Evolutionary conservation across 2,888 invertebrate genomes (phyloP), one percentile per base, ranked within the genome.

Genomic region (Dorcus hopei): DNA sequence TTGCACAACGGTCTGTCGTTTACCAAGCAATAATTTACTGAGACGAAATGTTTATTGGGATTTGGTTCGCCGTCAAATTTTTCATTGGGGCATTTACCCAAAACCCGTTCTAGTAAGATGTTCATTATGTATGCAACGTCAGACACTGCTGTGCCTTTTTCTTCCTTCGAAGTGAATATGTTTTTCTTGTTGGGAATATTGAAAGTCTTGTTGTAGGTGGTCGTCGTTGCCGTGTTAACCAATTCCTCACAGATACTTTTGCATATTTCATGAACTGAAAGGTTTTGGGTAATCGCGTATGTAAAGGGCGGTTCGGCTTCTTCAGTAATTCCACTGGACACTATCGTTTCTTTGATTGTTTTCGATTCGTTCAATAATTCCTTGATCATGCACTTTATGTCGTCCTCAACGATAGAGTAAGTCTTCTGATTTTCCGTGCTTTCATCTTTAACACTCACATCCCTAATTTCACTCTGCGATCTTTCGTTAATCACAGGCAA

Each of bases 381-480:
- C 38, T 56, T 56, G 39, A 60, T 60, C 60, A 60, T 60, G 9
- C 45, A 11, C 38, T 60, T 60, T 38, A 60, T 57, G 42, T 60
- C 60, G 9, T 38, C 45, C 26, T 60, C 60, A 8, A 45, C 53
- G 19, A 57, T 49, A 8, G 60, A 49, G 38, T 60, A 60, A 2
- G 57, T 51, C 43, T 19, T 52, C n/a, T 39, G 41, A 11, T 52
- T 42, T 40, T 9, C 39, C 8, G 49, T 14, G 38, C 19, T 14
- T 47, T n/a, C n/a, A 23, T 47, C 33, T 47, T 33, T 47, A 33
- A 33, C 7, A 7, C 26, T 6, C 26, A 6, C 26, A 33, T 33
- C 26, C 26, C 26, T 26, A 26, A 26, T 26, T 26, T 33, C 26
- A 33, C 26, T 33, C 6, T 33, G 26, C 3, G 26, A 6, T 33